Evolutionary conservation across 1,140 invertebrate genomes (phyloP).

Genomic region (Drosophila pandora): DNA sequence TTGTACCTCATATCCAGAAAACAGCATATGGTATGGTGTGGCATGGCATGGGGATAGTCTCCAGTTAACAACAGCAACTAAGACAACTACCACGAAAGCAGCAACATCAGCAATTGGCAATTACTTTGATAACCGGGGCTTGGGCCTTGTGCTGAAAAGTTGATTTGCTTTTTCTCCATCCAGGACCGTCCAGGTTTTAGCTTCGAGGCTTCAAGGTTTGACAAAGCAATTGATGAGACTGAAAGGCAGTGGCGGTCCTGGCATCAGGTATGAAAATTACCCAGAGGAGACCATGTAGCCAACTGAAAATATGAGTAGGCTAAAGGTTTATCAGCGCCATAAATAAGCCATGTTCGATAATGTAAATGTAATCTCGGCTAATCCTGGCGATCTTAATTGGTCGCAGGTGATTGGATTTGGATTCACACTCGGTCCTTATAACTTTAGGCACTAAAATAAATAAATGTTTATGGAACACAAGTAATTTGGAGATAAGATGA

Average conservation of each 20-base stretch:
- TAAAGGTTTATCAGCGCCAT: constrained; percentile 51
- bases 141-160: constrained; percentile 62
- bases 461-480: background rate
- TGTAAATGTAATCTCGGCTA: constrained; percentile 47
- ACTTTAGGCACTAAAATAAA: constrained; percentile 16
- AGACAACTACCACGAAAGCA: constrained; percentile 4
- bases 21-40: constrained; percentile 1
- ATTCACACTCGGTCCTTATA: background rate
- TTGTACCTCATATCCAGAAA: constrained; percentile 31
- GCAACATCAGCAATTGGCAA: constrained; percentile 51
- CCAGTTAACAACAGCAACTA: background rate
- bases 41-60: too few relatives aligned
- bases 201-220: constrained; percentile 64
- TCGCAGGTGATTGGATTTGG: constrained; percentile 17
- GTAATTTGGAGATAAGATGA: background rate
- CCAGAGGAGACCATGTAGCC: constrained; percentile 1
- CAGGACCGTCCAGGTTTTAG: constrained; percentile 20
- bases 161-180: constrained; percentile 52
- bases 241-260: background rate
- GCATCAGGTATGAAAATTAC: constrained; percentile 21
- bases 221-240: constrained; percentile 76
- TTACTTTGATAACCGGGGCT: constrained; percentile 72
- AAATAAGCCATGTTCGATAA: constrained; percentile 37
- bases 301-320: constrained; percentile 47
- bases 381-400: constrained; percentile 46